These are phyloP conservation scores for Crossocerus cetratus DNA, from an alignment of 2,888 invertebrate genomes.

Conservation along the genomic window DNA sequence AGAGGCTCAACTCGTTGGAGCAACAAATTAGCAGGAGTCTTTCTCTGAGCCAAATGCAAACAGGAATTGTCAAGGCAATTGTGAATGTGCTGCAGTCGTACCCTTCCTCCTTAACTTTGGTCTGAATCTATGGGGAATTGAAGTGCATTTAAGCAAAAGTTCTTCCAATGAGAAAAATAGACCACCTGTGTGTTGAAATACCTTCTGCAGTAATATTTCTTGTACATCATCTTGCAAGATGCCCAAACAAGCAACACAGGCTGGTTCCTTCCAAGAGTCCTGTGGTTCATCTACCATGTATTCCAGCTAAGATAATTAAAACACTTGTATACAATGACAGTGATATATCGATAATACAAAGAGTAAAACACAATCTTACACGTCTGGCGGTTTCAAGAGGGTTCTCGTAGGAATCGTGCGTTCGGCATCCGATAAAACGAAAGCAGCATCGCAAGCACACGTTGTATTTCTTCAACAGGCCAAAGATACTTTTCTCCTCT, in stretches of 20 bases:
- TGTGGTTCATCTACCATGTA: constrained; percentile 60
- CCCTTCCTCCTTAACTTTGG: constrained; percentile 59
- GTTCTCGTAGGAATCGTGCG: constrained; percentile 79
- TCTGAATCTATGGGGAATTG: constrained; percentile 48
- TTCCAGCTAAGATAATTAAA: constrained; percentile 52
- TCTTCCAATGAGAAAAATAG: neutral
- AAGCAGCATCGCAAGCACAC: constrained; percentile 85
- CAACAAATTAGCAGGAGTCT: constrained; percentile 82
- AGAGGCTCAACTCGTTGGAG: constrained; percentile 78
- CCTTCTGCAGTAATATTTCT: constrained; percentile 78
- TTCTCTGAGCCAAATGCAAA: constrained; percentile 83
- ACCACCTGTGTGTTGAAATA: constrained; percentile 63
- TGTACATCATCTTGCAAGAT: constrained; percentile 82
- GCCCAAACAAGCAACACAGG: constrained; percentile 86
- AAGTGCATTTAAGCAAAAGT: no score
- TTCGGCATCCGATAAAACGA: constrained; percentile 82
- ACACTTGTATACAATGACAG: neutral
- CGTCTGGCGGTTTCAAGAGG: constrained; percentile 77
- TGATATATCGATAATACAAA: neutral
- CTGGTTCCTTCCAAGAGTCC: constrained; percentile 78
- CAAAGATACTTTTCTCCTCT: constrained; percentile 52
- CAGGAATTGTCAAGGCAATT: constrained; percentile 85
- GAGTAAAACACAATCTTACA: constrained; percentile 75
- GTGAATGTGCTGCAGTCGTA: constrained; percentile 84
- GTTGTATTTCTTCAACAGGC: constrained; percentile 74